Evolutionary conservation across 2,888 invertebrate genomes (phyloP).

Genomic region (Apotomis betuletana): DNA sequence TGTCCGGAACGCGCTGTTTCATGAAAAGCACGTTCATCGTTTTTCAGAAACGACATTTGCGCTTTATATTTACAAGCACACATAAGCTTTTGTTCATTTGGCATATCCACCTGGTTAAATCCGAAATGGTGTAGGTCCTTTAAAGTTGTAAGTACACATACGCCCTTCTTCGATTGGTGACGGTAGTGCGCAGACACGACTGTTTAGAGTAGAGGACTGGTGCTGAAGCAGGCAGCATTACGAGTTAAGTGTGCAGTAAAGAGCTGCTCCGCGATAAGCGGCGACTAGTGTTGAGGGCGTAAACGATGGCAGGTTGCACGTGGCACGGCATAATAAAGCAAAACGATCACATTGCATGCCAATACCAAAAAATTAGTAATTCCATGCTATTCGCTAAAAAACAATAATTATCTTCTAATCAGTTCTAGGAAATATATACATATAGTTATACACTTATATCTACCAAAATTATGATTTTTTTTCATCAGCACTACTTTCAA

Average conservation of each 20-base stretch:
- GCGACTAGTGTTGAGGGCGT: constrained; percentile 7
- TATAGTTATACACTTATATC: too few species aligned
- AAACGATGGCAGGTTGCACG: not conserved
- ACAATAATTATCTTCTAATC: too few species aligned
- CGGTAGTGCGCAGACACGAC: not conserved
- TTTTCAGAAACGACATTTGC: not conserved
- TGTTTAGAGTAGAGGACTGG: not conserved
- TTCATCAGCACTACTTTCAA: too few species aligned
- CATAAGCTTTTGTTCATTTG: not conserved
- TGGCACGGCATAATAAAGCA: not conserved
- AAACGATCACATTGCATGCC: not conserved
- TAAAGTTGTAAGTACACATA: not conserved
- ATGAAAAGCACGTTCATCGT: constrained; percentile 5
- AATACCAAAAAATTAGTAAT: too few species aligned
- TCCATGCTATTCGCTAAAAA: too few species aligned
- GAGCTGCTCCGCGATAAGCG: constrained; percentile 3
- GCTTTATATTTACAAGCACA: not conserved
- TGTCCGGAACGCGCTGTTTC: constrained; percentile 1
- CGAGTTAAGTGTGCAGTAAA: constrained; percentile 18
- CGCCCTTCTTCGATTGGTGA: not conserved
- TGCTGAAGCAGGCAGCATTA: constrained; percentile 20
- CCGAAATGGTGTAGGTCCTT: not conserved
- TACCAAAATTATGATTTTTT: too few species aligned
- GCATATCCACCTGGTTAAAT: not conserved
- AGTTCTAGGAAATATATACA: too few species aligned